These are phyloP conservation scores for Aphodius granarius DNA, from an alignment of 2,888 invertebrate species.

Conservation along the genomic window DNA sequence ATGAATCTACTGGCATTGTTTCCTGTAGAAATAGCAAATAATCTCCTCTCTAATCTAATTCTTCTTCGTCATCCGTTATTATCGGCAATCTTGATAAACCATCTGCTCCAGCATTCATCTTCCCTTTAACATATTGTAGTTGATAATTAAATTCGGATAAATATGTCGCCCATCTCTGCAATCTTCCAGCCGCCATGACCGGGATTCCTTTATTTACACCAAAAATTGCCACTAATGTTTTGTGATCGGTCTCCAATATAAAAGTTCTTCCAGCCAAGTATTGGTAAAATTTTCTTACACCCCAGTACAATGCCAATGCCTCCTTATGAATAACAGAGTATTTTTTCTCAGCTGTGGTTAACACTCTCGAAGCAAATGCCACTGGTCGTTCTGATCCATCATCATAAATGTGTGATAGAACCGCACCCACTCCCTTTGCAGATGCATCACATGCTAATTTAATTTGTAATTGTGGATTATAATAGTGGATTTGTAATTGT, in stretches of 20 bases:
- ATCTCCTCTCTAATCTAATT: constrained; percentile 6
- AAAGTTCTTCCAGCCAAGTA: background rate
- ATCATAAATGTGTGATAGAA: background rate
- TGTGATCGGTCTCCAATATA: background rate
- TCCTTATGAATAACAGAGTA: background rate
- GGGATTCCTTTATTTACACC: constrained; percentile 43
- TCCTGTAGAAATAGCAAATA: too few relatives aligned
- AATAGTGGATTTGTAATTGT: background rate
- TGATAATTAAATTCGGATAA: constrained; percentile 26
- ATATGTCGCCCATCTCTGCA: constrained; percentile 42
- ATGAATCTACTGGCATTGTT: background rate
- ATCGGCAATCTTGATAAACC: constrained; percentile 26
- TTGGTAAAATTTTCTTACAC: background rate
- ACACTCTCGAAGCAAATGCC: background rate
- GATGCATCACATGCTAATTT: constrained; percentile 3
- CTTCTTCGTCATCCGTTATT: constrained; percentile 9
- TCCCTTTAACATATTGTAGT: constrained; percentile 28
- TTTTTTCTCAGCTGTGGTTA: background rate
- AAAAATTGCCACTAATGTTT: constrained; percentile 36
- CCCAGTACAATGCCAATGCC: background rate
- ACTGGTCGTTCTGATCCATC: background rate
- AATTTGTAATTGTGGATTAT: background rate
- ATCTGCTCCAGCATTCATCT: constrained; percentile 27
- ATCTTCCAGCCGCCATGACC: constrained; percentile 42
- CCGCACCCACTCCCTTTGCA: background rate